Evolutionary conservation across 2,888 invertebrate species (phyloP), one percentile per base, ranked within the genome.

Genomic region (Cistogaster globosa): DNA sequence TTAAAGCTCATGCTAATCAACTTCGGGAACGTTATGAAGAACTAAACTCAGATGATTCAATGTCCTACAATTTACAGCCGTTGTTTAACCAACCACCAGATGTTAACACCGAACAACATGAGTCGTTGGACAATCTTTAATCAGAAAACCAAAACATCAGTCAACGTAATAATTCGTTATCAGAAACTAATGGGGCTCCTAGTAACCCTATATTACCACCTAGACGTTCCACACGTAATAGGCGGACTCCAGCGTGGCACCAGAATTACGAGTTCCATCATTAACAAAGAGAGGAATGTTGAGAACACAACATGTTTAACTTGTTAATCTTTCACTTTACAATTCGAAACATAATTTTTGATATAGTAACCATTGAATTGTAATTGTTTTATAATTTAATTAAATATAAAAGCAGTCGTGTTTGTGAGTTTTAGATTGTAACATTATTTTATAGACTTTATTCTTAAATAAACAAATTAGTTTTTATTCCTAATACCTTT

Each of bases 221-320:
- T 1, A 22, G 60, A 18, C 36, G 38, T 38, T 60, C 60, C 4
- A 60, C 32, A 11, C 60, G 38, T 3, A 60, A 60, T 18, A 60
- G n/a, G 60, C 60, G 60, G 8, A 60, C 60, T 63, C 62, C 42
- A 63, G 42, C 62, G 18, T 63, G 38, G 62, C 62, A 63, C 62
- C 42, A 22, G 62, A 11, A 63, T 38, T 42, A 63, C 42, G 62
- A 63, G 42, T 18, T 62, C 42, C 60, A 42, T 36, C 58, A 57
- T 14, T 57, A 57, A 57, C 57, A 57, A 58, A 16, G 58, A 32
- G 32, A 22, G 57, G 22, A 7, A 57, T 57, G 57, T 57, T 58
- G 58, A 22, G 32, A 26, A 58, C 22, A 26, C 58, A 48, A 48
- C 45, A 48, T 26, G 26, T 26, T 26, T 26, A 26, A 26, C 26